These are phyloP conservation scores for Gulo gulo DNA, from an alignment of 2,113 vertebrate species.

Conservation along the genomic window DNA sequence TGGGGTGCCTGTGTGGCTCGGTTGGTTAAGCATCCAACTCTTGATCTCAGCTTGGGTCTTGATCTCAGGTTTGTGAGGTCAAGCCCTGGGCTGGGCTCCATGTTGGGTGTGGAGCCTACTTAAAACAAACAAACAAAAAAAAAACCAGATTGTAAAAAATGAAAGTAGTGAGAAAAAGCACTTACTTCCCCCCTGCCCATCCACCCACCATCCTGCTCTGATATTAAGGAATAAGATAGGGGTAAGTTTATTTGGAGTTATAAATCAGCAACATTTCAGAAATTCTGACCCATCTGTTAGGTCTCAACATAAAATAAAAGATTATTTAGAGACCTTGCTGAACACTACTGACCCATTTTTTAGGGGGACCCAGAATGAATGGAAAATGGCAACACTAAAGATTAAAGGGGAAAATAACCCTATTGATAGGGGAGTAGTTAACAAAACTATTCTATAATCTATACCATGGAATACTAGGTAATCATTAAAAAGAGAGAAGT, in stretches of 20 bases:
- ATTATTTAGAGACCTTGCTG: conserved; percentile 1
- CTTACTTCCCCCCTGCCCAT: neutral
- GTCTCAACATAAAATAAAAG: neutral
- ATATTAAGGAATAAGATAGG: neutral
- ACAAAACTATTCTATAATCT: neutral
- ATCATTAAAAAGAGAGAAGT: neutral
- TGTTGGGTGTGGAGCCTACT: neutral
- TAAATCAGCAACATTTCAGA: neutral
- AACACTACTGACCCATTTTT: neutral
- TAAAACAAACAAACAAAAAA: neutral
- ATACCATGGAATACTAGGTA: neutral
- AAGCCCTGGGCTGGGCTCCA: neutral
- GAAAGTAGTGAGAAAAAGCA: conserved; percentile 7
- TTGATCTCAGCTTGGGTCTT: too few species aligned
- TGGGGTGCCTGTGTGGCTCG: neutral
- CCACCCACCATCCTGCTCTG: neutral
- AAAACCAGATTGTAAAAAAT: neutral
- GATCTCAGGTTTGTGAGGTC: neutral
- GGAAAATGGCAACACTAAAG: neutral
- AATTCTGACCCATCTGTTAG: neutral
- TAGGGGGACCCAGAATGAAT: neutral
- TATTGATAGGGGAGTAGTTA: neutral
- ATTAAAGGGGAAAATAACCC: neutral
- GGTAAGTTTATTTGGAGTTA: neutral
- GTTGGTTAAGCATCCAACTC: too few species aligned